These are phyloP conservation scores for Chrysocyon brachyurus DNA, from an alignment of 2,797 vertebrate genomes.

Conservation along the genomic window DNA sequence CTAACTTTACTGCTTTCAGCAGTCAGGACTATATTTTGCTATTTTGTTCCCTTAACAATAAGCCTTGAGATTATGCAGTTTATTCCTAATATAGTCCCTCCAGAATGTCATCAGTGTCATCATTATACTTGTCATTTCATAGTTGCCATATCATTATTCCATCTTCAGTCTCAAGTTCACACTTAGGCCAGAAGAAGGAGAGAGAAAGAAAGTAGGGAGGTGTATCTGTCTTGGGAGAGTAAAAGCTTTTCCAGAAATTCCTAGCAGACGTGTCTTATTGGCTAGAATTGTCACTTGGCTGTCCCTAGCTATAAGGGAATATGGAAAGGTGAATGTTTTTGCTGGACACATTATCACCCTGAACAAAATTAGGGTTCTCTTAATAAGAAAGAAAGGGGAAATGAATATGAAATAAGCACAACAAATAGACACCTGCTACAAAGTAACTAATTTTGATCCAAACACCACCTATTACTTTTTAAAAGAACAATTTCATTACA, in stretches of 20 bases:
- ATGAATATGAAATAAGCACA: not conserved
- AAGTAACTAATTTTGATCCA: slow-evolving; percentile 14
- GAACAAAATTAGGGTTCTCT: not conserved
- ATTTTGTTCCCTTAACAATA: not conserved
- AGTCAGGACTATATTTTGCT: not conserved
- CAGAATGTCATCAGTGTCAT: not conserved
- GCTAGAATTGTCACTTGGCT: not conserved
- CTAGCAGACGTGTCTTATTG: not conserved
- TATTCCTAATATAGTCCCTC: not conserved
- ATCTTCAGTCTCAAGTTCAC: slow-evolving; percentile 13
- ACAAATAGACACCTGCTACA: not conserved
- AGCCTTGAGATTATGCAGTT: not conserved
- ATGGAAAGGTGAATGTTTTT: not conserved
- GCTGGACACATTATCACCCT: not conserved
- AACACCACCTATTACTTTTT: slow-evolving; percentile 1
- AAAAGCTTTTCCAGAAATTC: slow-evolving; percentile 4
- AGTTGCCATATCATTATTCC: not conserved
- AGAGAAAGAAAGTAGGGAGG: not conserved
- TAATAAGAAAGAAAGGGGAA: not conserved
- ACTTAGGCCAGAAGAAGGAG: not conserved
- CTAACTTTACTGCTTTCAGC: not conserved
- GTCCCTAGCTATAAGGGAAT: not conserved
- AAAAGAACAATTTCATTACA: not conserved
- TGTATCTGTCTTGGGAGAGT: not conserved
- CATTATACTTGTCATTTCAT: not conserved